phyloP scores from a whole-genome alignment of 2,797 vertebrate species.

The Myotis pilosus region DNA sequence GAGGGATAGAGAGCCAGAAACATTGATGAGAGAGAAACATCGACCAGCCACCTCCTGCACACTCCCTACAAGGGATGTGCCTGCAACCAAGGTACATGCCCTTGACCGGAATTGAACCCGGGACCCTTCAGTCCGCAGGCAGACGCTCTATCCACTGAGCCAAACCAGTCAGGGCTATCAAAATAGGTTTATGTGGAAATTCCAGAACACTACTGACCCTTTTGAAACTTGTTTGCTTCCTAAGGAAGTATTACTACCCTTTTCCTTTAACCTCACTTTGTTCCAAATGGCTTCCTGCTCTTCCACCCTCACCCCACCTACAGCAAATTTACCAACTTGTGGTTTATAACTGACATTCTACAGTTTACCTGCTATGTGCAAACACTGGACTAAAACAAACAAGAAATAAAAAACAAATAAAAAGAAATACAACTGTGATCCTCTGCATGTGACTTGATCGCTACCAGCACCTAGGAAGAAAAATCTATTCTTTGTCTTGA shows the following conservation, averaged over 20 bases:
- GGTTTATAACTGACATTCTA: background rate
- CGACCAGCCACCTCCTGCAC: too few species aligned
- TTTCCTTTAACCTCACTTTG: conserved; percentile 15
- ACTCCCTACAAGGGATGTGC: too few species aligned
- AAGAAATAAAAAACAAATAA: background rate
- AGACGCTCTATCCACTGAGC: too few species aligned
- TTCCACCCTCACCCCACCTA: background rate
- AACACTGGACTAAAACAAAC: background rate
- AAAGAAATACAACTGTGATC: background rate
- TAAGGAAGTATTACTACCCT: background rate
- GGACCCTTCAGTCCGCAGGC: too few species aligned
- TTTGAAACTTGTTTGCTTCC: background rate
- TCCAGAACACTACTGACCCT: background rate
- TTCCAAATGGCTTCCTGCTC: background rate
- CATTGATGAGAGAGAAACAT: too few species aligned
- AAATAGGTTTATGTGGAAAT: background rate
- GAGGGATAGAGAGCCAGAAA: too few species aligned
- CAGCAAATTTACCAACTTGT: background rate
- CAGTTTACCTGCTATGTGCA: background rate
- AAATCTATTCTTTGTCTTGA: background rate
- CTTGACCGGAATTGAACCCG: too few species aligned
- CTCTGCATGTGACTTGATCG: background rate
- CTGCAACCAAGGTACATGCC: too few species aligned
- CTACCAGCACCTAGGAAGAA: background rate
- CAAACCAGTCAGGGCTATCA: background rate